Evolutionary conservation across 2,888 invertebrate species (phyloP), one percentile per base, ranked within the genome.

Genomic region (Leucophenga montana): DNA sequence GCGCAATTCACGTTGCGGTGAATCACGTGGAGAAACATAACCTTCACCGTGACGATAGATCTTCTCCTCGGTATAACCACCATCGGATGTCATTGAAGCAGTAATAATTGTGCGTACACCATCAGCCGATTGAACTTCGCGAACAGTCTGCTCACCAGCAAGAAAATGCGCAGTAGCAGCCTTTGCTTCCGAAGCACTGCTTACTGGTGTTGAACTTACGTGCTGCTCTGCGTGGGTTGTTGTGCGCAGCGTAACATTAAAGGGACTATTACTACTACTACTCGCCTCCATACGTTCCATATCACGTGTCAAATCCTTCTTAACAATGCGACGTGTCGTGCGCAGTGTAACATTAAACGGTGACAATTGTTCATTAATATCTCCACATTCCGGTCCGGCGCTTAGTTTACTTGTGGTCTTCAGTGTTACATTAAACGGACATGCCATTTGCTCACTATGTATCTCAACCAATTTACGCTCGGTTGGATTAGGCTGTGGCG

Each of bases 81-180:
- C 87, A 72, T 86, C 86, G 61, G 79, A 82, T 20, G 86, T 86
- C 84, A 83, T 80, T 14, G 85, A 86, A 3, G 87, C 82, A 59
- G 87, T 85, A 53, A 90, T 88, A 39, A 90, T 89, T 27, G 85
- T 88, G 66, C 85, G 85, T 0, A 87, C 80, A 0, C 86, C 87
- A 73, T 88, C 88, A 2, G 78, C 85, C 0, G 90, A 86, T 8
- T 87, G 88, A 0, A 91, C 87, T 78, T 94, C 92, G 61, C 90
- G 89, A n/a, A 91, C 87, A 46, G 92, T 88, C 91, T 93, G 83
- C 85, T 95, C 94, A 76, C 93, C 93, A 86, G 93, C 94, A 61
- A 94, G 92, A 77, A 92, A 91, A 80, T 92, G 92, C 11, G 91
- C 90, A 6, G 93, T 92, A 68, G 92, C 89, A 33, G 90, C 89